phyloP scores from a whole-genome alignment of 2,113 vertebrate species.

The Silurus meridionalis region DNA sequence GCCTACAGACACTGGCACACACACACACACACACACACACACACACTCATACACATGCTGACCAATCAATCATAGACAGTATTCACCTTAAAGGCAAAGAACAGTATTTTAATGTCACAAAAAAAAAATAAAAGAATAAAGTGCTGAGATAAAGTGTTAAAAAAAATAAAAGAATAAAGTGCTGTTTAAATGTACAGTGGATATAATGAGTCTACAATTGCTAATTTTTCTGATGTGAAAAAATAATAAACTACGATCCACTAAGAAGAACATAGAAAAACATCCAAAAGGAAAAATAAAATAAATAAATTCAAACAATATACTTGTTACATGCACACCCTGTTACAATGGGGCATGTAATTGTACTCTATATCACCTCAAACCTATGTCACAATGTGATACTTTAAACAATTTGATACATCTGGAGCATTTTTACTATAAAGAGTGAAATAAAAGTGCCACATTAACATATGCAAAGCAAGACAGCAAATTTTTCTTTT shows the following conservation, averaged over 20 bases:
- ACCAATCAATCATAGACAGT: constrained; percentile 63
- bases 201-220: not conserved
- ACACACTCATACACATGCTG: constrained; percentile 54
- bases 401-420: not conserved
- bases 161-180: not conserved
- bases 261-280: not conserved
- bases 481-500: not conserved
- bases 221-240: not conserved
- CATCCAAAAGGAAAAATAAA: not conserved
- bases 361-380: not conserved
- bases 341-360: not conserved
- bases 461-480: not conserved
- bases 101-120: constrained; percentile 7
- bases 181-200: not conserved
- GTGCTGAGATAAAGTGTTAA: not conserved
- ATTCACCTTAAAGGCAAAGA: constrained; percentile 65
- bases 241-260: not conserved
- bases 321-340: not conserved
- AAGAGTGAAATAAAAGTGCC: not conserved
- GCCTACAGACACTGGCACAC: not conserved
- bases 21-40: not conserved
- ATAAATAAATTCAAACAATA: not conserved
- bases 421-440: not conserved
- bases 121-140: not conserved
- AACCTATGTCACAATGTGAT: not conserved